Conservation (phyloP, 2,797 vertebrate genomes). For the Xyrichtys novacula region DNA sequence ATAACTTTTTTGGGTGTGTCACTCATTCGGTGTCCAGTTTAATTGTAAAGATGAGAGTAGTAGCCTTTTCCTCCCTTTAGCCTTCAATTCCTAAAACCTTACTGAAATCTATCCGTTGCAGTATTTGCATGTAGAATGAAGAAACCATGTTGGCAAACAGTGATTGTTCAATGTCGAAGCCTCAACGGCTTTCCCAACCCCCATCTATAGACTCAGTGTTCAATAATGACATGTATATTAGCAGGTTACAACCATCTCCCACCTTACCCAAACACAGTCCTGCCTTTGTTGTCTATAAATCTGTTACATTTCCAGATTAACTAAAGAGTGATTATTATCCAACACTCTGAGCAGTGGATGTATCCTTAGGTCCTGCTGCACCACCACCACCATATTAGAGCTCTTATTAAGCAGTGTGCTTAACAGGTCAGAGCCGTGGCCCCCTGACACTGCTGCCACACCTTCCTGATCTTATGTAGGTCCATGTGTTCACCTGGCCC, state of each 20-base stretch:
- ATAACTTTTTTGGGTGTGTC: too few species aligned
- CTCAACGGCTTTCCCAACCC: background rate
- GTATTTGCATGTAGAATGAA: constrained; percentile 10
- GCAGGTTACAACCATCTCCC: background rate
- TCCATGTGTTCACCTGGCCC: constrained; percentile 59
- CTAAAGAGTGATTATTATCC: background rate
- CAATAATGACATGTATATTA: constrained; percentile 1
- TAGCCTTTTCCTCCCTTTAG: too few species aligned
- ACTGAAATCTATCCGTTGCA: background rate
- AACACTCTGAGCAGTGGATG: background rate
- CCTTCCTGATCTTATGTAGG: constrained; percentile 48
- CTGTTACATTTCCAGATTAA: background rate
- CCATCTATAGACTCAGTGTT: background rate
- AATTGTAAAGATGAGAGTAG: too few species aligned
- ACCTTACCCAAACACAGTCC: background rate
- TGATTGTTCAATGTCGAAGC: constrained; percentile 4
- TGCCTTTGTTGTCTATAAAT: background rate
- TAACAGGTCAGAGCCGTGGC: background rate
- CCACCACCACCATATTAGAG: background rate
- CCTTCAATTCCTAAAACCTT: background rate
- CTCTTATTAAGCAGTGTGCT: background rate
- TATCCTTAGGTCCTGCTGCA: background rate
- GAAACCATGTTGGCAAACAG: constrained; percentile 3
- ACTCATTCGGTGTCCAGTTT: too few species aligned
- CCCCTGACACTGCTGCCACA: constrained; percentile 15